phyloP scores from a whole-genome alignment of 2,113 vertebrate genomes.

The Saguinus midas region DNA sequence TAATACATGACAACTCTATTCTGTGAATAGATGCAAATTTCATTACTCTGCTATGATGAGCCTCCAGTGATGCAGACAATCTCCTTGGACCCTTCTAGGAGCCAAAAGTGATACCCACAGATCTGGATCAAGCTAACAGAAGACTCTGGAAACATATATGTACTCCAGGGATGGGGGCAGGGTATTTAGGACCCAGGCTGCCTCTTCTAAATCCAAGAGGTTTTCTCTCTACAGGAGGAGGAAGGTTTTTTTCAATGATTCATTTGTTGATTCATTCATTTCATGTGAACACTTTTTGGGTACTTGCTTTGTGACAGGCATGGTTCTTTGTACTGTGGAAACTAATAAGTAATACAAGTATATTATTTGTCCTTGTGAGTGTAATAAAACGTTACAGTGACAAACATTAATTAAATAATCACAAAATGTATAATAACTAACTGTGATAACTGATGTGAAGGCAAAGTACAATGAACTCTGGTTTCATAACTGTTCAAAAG shows the following conservation, averaged over 20 bases:
- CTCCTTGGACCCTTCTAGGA: background rate
- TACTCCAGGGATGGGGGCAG: background rate
- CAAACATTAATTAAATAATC: background rate
- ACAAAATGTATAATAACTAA: background rate
- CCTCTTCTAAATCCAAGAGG: background rate
- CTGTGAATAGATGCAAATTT: background rate
- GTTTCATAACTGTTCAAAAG: background rate
- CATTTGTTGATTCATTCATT: background rate
- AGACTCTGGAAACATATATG: background rate
- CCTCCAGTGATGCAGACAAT: background rate
- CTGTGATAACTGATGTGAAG: background rate
- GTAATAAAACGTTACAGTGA: background rate
- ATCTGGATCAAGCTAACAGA: background rate
- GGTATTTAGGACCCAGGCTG: background rate
- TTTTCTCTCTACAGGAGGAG: background rate
- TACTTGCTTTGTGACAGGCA: background rate
- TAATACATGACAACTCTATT: background rate
- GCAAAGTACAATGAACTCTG: background rate
- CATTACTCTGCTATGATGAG: background rate
- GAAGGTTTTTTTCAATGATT: background rate
- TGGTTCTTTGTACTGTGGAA: background rate
- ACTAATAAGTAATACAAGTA: background rate
- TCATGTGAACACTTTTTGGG: background rate
- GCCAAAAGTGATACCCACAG: background rate
- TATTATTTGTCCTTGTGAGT: background rate